These are phyloP conservation scores for Podabrus alpinus DNA, from an alignment of 2,888 invertebrate genomes.

Conservation along the genomic window DNA sequence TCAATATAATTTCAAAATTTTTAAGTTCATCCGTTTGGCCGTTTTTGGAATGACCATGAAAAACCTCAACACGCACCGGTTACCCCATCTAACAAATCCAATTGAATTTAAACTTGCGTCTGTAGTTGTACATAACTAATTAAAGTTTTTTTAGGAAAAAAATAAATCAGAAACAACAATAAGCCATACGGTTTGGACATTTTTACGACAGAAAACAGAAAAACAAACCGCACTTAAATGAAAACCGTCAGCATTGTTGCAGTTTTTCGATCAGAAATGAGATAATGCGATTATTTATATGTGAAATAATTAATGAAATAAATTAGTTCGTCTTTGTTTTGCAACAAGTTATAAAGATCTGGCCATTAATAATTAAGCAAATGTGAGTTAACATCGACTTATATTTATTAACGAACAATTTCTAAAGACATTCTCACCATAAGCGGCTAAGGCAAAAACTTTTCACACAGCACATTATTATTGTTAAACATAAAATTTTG, in stretches of 20 bases:
- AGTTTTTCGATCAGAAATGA: background rate
- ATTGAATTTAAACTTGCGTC: background rate
- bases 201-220: background rate
- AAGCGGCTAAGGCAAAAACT: background rate
- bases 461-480: background rate
- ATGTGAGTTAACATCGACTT: slow-evolving; percentile 4
- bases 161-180: background rate
- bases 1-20: no score
- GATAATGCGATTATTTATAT: background rate
- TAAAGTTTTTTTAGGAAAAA: background rate
- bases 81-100: no score
- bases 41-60: no score
- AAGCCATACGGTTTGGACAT: background rate
- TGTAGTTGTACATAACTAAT: background rate
- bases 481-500: background rate
- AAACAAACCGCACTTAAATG: background rate
- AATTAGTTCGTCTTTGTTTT: background rate
- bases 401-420: slow-evolving; percentile 2
- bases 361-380: slow-evolving; percentile 1
- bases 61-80: no score
- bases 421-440: background rate
- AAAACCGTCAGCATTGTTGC: background rate
- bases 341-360: slow-evolving; percentile 1
- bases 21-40: no score
- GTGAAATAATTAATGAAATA: background rate